phyloP scores from a whole-genome alignment of 2,113 vertebrate species.

The Engystomops pustulosus region DNA sequence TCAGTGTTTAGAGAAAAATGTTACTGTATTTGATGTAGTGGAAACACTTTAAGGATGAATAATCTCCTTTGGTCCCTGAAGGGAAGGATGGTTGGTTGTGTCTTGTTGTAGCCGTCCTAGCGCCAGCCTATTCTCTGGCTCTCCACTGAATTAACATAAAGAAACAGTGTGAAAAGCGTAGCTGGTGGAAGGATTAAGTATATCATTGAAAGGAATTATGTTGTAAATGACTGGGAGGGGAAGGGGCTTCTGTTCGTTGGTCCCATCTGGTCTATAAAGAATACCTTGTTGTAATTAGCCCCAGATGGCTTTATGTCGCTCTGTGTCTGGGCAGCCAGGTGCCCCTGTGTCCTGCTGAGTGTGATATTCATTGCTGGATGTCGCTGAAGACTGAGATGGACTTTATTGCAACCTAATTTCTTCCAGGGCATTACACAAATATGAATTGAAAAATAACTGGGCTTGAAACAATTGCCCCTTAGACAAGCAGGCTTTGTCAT shows the following conservation, averaged over 20 bases:
- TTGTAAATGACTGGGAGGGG: conserved; percentile 97
- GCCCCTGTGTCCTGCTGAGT: conserved; percentile 92
- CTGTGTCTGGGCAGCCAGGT: conserved; percentile 93
- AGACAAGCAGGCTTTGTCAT: conserved; percentile 69
- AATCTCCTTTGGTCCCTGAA: conserved; percentile 87
- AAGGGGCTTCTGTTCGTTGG: conserved; percentile 80
- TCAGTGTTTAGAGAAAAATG: conserved; percentile 71
- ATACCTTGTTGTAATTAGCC: conserved; percentile 99
- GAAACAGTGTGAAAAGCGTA: conserved; percentile 94
- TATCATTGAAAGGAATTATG: conserved; percentile 99
- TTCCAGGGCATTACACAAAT: conserved; percentile 84
- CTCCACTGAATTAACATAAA: conserved; percentile 94
- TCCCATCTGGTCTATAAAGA: conserved; percentile 99
- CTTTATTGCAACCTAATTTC: conserved; percentile 88
- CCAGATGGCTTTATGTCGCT: conserved; percentile 95
- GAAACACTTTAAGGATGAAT: conserved; percentile 96
- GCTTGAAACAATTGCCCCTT: conserved; percentile 70
- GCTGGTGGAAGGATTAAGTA: conserved; percentile 99
- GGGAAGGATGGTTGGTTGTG: conserved; percentile 72
- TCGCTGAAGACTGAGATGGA: conserved; percentile 82
- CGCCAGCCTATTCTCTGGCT: conserved; percentile 63
- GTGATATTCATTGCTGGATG: conserved; percentile 86
- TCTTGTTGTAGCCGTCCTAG: conserved; percentile 50
- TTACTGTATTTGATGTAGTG: conserved; percentile 92
- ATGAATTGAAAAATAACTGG: conserved; percentile 76